A percentile compares a stretch with the other conserved stretches of the same genome.
These are phyloP conservation scores for Anableps anableps DNA, from an alignment of 2,797 vertebrate species.

Conservation along the genomic window DNA sequence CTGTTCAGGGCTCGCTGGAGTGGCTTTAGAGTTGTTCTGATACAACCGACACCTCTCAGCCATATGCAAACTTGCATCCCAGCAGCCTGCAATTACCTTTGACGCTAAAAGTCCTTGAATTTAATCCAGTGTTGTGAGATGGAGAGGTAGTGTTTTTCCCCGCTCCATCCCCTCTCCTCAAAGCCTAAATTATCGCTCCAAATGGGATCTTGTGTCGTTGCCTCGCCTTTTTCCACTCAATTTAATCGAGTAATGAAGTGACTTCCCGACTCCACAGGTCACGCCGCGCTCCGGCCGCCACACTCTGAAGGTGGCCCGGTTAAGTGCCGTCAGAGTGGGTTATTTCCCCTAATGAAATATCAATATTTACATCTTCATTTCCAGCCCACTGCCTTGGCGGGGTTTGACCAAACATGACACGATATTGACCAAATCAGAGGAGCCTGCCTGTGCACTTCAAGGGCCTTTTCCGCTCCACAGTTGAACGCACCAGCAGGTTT, in stretches of 20 bases:
- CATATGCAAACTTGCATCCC: constrained; percentile 69
- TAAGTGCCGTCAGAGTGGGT: constrained; percentile 82
- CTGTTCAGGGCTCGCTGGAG: constrained; percentile 71
- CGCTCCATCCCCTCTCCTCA: constrained; percentile 74
- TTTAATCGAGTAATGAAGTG: constrained; percentile 89
- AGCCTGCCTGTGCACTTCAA: constrained; percentile 71
- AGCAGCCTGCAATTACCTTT: constrained; percentile 85
- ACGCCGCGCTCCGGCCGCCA: constrained; percentile 75
- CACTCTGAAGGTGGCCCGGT: constrained; percentile 77
- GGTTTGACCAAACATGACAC: constrained; percentile 84
- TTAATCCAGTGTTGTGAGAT: constrained; percentile 83
- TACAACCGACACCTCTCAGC: constrained; percentile 75
- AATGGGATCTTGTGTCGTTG: constrained; percentile 85
- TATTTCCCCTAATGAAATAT: constrained; percentile 87
- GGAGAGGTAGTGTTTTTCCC: constrained; percentile 79
- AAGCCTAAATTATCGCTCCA: constrained; percentile 84
- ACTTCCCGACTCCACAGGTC: constrained; percentile 83
- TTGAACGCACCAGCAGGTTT: constrained; percentile 59
- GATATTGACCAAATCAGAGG: constrained; percentile 82
- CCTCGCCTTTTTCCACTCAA: constrained; percentile 86
- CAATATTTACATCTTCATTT: constrained; percentile 88
- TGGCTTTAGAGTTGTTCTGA: constrained; percentile 70
- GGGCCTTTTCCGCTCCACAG: constrained; percentile 72
- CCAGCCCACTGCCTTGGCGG: constrained; percentile 78
- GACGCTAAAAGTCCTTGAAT: constrained; percentile 84